phyloP scores from a whole-genome alignment of 2,113 vertebrate species.

The Elanoides forficatus region DNA sequence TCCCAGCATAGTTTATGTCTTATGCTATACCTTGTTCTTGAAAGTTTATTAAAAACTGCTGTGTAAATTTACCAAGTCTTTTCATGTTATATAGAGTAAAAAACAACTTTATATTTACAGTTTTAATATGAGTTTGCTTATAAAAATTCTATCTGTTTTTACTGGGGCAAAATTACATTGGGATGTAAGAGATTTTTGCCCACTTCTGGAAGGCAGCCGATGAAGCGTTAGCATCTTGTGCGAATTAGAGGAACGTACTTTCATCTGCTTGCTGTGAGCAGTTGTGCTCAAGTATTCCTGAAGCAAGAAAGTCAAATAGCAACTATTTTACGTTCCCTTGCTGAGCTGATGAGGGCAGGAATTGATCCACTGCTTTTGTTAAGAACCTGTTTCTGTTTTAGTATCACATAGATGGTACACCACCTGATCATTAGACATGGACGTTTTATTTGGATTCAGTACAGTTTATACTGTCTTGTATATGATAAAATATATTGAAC shows the following conservation, averaged over 20 bases:
- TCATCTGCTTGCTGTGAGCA: slow-evolving; percentile 20
- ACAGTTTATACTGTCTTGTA: background rate
- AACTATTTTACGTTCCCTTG: slow-evolving; percentile 3
- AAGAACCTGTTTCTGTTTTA: slow-evolving; percentile 24
- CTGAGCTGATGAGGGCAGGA: slow-evolving; percentile 31
- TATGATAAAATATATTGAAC: background rate
- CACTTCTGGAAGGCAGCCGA: background rate
- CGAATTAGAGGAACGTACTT: background rate
- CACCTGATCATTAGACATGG: background rate
- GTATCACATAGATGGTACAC: background rate
- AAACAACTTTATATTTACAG: background rate
- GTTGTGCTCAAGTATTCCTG: slow-evolving; percentile 5
- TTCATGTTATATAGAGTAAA: background rate
- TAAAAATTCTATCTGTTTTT: background rate
- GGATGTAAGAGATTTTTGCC: background rate
- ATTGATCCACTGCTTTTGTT: slow-evolving; percentile 35
- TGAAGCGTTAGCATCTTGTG: background rate
- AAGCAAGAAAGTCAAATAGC: slow-evolving; percentile 13
- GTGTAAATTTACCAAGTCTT: background rate
- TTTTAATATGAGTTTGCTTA: background rate
- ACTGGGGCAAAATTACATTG: background rate
- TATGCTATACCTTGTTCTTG: background rate
- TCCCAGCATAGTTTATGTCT: background rate
- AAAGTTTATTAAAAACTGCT: background rate
- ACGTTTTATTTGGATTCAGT: background rate